Evolutionary conservation across 1,140 invertebrate species (phyloP), one percentile per base, ranked within the genome.

Genomic region (Venustaconcha ellipsiformis): DNA sequence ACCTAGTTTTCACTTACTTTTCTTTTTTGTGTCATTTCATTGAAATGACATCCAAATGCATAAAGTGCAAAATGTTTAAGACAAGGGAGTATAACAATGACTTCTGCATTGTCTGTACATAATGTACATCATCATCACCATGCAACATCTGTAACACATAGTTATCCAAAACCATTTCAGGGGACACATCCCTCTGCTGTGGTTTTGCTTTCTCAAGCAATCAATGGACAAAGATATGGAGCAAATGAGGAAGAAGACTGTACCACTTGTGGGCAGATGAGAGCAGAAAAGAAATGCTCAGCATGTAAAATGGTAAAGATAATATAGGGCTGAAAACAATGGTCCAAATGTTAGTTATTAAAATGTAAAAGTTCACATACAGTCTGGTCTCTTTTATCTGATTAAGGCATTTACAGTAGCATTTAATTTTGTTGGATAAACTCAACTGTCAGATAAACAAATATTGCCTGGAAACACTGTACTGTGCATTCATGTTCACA

Each of bases 281-380:
- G 95, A 81, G 95, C 96, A 13, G 92, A 93, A 14, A 98, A 97
- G 86, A 96, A 97, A 89, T 99, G 98, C 90, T 94, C 96, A n/a
- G 95, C 95, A 87, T 99, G 97, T 89, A 97, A 97, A 92, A 93
- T 93, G 84, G 88, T 88, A 75, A 74, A 37, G 37, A 37, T 6
- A 37, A 78, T 78, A 23, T n/a, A 15, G 15, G 37, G n/a, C 66
- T 15, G 17, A 56, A 67, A 30, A 23, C 17, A 60, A 18, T 60
- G 59, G 17, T 60, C 3, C 20, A 60, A 6, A n/a, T 60, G 13
- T 23, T n/a, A 60, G 17, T 13, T 23, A 60, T 18, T 60, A 0
- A 23, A 60, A 6, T 60, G 13, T n/a, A n/a, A 60, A 5, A 18
- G 3, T 60, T n/a, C 20, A 60, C 3, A n/a, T 13, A 18, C 59